These are phyloP conservation scores for Saturnia pavonia DNA, from an alignment of 2,888 invertebrate genomes.

Conservation along the genomic window DNA sequence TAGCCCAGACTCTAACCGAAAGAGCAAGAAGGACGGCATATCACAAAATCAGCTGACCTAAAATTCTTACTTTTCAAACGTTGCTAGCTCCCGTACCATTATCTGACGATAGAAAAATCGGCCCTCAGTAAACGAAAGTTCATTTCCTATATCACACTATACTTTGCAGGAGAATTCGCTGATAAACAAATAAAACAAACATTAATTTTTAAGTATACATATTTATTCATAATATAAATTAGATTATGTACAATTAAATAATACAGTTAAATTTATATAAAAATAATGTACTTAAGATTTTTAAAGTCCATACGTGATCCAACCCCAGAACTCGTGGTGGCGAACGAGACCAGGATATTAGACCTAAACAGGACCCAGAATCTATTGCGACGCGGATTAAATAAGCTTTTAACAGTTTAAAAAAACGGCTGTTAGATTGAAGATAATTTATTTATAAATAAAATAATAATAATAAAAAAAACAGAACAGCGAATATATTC, in stretches of 20 bases:
- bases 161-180: background rate
- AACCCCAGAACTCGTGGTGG: constrained; percentile 34
- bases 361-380: constrained; percentile 44
- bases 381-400: constrained; percentile 67
- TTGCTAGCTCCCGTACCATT: no score
- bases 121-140: no score
- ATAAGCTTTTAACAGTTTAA: constrained; percentile 58
- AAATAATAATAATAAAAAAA: constrained; percentile 59
- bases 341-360: constrained; percentile 20
- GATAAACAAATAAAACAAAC: constrained; percentile 47
- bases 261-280: constrained; percentile 77
- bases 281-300: constrained; percentile 71
- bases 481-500: constrained; percentile 20
- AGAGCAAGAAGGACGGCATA: no score
- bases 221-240: constrained; percentile 81
- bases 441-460: constrained; percentile 58
- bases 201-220: constrained; percentile 74
- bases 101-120: no score
- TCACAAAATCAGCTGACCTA: no score
- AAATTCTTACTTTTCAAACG: no score
- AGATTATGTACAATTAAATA: constrained; percentile 81
- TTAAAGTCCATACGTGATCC: constrained; percentile 47
- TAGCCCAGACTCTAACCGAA: no score
- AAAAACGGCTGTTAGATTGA: constrained; percentile 73
- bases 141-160: no score